phyloP scores from a whole-genome alignment of 2,113 vertebrate genomes.

The pig (Sus scrofa) region T2T-Sscrofa CM000819.6:130797001-130797500 shows the following conservation, averaged over 20 bases:
- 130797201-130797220: background rate
- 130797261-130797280: background rate
- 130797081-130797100: background rate
- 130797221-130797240: background rate
- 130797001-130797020: background rate
- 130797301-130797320: background rate
- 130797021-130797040: background rate
- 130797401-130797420: background rate
- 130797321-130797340: background rate
- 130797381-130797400: background rate
- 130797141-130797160: background rate
- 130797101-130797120: background rate
- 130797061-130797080: background rate
- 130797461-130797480: background rate
- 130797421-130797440: background rate
- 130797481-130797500: background rate
- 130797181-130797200: background rate
- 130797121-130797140: background rate
- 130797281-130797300: background rate
- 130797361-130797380: background rate
- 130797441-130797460: background rate
- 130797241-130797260: conserved; percentile 7
- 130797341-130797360: background rate
- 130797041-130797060: background rate
- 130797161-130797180: background rate